Conservation (phyloP, 2,888 invertebrate genomes). For the Aspidiotus destructor region DNA sequence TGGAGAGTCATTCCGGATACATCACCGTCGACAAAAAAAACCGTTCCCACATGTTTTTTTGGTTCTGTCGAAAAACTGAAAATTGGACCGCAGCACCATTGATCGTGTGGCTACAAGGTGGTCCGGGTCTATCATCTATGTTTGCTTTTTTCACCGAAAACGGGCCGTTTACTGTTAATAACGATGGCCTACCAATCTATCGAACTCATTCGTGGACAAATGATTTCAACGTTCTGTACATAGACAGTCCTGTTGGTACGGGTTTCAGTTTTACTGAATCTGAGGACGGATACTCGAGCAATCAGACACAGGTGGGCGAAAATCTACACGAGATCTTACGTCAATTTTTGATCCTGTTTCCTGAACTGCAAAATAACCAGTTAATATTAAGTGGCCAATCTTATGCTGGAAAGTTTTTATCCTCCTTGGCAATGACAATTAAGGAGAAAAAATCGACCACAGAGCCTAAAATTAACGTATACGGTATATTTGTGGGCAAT, state of each 20-base stretch:
- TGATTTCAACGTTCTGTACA: not conserved
- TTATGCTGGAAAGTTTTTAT: constrained; percentile 51
- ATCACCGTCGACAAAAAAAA: not conserved
- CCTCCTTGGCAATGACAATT: constrained; percentile 48
- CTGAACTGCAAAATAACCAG: constrained; percentile 46
- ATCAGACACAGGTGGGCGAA: constrained; percentile 49
- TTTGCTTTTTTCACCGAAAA: not conserved
- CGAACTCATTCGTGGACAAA: not conserved
- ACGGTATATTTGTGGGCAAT: constrained; percentile 49
- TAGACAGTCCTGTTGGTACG: not conserved
- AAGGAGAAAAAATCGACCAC: constrained; percentile 43
- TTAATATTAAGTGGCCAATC: constrained; percentile 56
- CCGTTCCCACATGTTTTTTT: not conserved
- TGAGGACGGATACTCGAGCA: constrained; percentile 41
- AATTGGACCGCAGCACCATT: not conserved
- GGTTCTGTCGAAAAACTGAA: not conserved
- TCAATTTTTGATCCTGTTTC: constrained; percentile 54
- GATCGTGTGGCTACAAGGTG: not conserved
- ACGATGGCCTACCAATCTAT: not conserved
- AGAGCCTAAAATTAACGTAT: constrained; percentile 43
- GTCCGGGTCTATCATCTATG: not conserved
- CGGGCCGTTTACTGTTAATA: not conserved
- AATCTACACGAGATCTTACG: constrained; percentile 47
- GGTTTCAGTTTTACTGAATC: not conserved
- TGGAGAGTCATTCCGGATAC: not conserved